Evolutionary conservation across 2,797 vertebrate species (phyloP).

Genomic region (Brachymystax lenok): DNA sequence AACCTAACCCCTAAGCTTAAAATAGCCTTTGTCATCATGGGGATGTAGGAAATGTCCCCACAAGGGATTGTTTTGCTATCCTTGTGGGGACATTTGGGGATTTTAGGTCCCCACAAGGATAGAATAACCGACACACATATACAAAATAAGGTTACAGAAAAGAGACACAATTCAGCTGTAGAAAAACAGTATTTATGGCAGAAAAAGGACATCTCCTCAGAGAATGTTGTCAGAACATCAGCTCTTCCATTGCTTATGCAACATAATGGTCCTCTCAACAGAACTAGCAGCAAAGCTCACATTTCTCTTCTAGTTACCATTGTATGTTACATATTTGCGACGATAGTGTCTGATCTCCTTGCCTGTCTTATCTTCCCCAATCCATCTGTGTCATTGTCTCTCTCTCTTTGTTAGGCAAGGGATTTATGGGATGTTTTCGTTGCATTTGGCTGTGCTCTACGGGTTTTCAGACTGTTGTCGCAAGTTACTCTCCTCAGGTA

Average conservation of each 20-base stretch:
- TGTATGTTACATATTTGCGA: neutral
- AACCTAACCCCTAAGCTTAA: too few species aligned
- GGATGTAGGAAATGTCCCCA: too few species aligned
- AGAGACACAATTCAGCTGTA: neutral
- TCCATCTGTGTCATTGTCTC: neutral
- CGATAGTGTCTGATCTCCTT: neutral
- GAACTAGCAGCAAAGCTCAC: neutral
- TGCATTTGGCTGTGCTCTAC: constrained; percentile 86
- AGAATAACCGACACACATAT: too few species aligned
- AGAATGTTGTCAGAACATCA: neutral
- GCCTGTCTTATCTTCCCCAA: neutral
- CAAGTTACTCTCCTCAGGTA: constrained; percentile 90
- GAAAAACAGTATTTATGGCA: neutral
- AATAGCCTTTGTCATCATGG: too few species aligned
- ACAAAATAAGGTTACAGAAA: too few species aligned
- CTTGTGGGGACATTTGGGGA: too few species aligned
- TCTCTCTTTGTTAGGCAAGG: constrained; percentile 72
- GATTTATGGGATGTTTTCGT: constrained; percentile 84
- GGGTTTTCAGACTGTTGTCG: constrained; percentile 89
- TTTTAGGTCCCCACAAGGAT: too few species aligned
- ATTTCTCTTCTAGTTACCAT: neutral
- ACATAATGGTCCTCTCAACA: neutral
- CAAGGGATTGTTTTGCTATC: too few species aligned
- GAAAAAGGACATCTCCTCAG: neutral
- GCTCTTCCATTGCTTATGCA: neutral